phyloP scores from a whole-genome alignment of 2,888 invertebrate species.

The Macroteleia sp. region DNA sequence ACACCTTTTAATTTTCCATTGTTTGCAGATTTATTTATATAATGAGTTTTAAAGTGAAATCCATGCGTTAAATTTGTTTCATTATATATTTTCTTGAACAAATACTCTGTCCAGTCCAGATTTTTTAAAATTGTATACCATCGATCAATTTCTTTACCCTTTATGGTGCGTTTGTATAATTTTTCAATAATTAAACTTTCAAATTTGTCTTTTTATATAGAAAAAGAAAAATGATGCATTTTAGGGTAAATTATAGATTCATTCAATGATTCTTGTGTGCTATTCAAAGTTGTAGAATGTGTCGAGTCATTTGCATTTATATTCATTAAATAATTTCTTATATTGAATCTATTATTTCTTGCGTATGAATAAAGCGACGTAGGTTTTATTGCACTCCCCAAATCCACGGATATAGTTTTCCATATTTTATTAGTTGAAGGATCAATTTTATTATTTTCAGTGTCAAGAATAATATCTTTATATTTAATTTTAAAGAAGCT shows the following conservation, averaged over 20 bases:
- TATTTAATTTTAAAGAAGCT: too few species aligned
- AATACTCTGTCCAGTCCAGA: conserved; percentile 9
- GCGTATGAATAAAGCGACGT: too few species aligned
- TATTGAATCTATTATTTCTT: too few species aligned
- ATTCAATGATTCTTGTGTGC: neutral
- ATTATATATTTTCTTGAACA: neutral
- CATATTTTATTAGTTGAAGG: too few species aligned
- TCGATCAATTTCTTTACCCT: neutral
- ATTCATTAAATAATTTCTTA: neutral
- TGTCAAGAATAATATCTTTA: too few species aligned
- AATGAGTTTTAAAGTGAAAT: conserved; percentile 9
- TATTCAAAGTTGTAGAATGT: neutral
- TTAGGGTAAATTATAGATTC: neutral
- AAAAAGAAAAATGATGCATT: neutral
- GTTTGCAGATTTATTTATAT: neutral
- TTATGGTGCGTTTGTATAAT: neutral
- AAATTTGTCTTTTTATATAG: neutral
- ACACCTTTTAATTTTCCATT: conserved; percentile 8
- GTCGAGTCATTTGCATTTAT: neutral
- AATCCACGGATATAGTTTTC: too few species aligned
- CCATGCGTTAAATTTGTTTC: neutral
- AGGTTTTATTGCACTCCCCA: too few species aligned
- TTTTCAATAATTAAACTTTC: neutral
- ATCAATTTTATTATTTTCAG: too few species aligned
- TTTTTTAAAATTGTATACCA: conserved; percentile 9